Evolutionary conservation across 2,888 invertebrate genomes (phyloP).

Genomic region (Pollenia amentaria): DNA sequence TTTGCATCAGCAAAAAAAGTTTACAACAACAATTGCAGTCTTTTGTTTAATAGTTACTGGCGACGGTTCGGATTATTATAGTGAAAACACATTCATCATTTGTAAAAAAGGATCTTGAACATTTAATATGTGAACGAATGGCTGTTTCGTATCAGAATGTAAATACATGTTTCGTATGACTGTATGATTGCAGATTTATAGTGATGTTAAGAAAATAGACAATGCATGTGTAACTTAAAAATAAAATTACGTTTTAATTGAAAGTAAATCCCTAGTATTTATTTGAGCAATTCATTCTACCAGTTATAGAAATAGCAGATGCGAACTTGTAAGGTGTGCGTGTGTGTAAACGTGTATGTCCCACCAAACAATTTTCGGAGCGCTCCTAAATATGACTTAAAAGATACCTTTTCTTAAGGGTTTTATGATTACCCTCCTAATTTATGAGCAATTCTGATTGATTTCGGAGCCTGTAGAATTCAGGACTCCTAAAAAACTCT

Average conservation of each 20-base stretch:
- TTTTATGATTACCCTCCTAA: no score
- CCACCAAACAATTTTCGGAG: no score
- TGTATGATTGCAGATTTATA: background rate
- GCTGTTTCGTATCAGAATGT: background rate
- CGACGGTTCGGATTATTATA: slow-evolving; percentile 39
- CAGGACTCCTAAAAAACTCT: no score
- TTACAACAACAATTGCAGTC: background rate
- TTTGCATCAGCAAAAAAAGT: slow-evolving; percentile 33
- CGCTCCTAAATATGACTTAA: no score
- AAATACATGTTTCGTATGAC: background rate
- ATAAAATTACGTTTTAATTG: slow-evolving; percentile 52
- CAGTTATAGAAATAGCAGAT: slow-evolving; percentile 38
- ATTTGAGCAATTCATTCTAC: slow-evolving; percentile 8
- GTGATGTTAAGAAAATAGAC: background rate
- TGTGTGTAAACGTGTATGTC: background rate
- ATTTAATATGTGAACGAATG: slow-evolving; percentile 14
- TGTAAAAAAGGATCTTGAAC: slow-evolving; percentile 31
- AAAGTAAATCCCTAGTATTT: slow-evolving; percentile 35
- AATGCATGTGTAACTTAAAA: background rate
- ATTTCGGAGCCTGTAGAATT: no score
- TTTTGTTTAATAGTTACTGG: slow-evolving; percentile 32
- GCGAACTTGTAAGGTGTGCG: slow-evolving; percentile 5
- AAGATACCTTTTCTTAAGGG: no score
- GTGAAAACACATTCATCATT: slow-evolving; percentile 50
- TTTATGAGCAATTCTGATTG: no score